Evolutionary conservation across 2,888 invertebrate genomes (phyloP).

Genomic region (Zygothrica quintamaculata): DNA sequence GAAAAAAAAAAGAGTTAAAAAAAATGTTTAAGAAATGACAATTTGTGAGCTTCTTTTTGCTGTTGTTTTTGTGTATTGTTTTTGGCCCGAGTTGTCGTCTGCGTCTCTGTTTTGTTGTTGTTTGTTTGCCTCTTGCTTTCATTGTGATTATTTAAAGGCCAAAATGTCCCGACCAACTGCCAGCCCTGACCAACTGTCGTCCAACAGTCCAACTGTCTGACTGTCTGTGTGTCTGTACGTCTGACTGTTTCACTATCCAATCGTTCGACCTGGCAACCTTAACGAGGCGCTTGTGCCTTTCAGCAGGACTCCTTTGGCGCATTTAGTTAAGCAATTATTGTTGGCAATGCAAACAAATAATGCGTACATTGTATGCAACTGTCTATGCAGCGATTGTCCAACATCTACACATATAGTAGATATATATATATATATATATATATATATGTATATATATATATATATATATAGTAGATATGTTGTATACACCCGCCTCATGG

Average conservation of each 20-base stretch:
- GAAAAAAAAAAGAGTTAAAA: too few species aligned
- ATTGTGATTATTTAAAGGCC: slow-evolving; percentile 79
- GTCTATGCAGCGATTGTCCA: slow-evolving; percentile 50
- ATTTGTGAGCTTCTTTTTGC: slow-evolving; percentile 78
- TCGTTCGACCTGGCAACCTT: slow-evolving; percentile 40
- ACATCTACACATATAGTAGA: slow-evolving; percentile 6
- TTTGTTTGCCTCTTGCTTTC: slow-evolving; percentile 58
- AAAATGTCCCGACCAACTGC: slow-evolving; percentile 31
- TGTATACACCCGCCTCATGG: neutral
- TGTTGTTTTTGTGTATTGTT: slow-evolving; percentile 54
- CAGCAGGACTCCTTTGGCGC: slow-evolving; percentile 63
- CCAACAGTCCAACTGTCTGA: neutral
- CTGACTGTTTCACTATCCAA: neutral
- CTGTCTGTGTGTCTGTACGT: neutral
- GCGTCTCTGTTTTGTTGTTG: slow-evolving; percentile 17
- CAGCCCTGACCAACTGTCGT: slow-evolving; percentile 6
- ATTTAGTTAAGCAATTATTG: slow-evolving; percentile 79
- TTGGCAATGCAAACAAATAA: slow-evolving; percentile 78
- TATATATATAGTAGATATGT: neutral
- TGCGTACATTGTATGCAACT: slow-evolving; percentile 73
- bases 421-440: neutral
- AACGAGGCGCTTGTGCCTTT: slow-evolving; percentile 74
- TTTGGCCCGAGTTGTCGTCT: slow-evolving; percentile 53
- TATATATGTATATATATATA: neutral
- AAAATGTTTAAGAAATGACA: slow-evolving; percentile 81